Percentiles rank a stretch among this genome's conserved stretches.
These are phyloP conservation scores for Hirundichthys speculiger DNA, from an alignment of 2,113 vertebrate species.

Conservation along the genomic window DNA sequence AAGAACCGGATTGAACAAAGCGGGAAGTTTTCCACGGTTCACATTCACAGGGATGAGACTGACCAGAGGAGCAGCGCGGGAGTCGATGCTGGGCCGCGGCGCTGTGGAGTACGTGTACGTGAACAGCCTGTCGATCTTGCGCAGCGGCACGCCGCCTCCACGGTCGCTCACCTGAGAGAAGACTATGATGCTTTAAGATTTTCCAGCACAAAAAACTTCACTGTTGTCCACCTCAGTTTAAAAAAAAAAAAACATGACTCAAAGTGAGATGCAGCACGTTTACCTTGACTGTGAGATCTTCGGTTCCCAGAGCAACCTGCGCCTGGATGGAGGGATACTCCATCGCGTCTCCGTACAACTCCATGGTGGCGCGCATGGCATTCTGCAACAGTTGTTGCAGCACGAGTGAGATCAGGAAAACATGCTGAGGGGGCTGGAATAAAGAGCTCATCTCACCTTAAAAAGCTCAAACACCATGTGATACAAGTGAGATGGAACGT, in stretches of 20 bases:
- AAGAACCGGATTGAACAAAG: neutral
- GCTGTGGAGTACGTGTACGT: slow-evolving; percentile 98
- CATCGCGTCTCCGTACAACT: slow-evolving; percentile 85
- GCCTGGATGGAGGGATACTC: slow-evolving; percentile 88
- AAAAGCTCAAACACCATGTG: slow-evolving; percentile 99
- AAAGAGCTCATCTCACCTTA: slow-evolving; percentile 83
- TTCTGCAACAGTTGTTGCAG: slow-evolving; percentile 81
- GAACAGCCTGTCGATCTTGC: slow-evolving; percentile 95
- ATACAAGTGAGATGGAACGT: slow-evolving; percentile 97
- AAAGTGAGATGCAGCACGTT: neutral
- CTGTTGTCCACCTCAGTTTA: too few species aligned
- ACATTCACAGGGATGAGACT: neutral
- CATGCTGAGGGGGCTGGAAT: neutral
- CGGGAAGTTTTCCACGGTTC: neutral
- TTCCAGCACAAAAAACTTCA: too few species aligned
- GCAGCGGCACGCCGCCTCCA: slow-evolving; percentile 93
- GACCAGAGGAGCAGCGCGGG: slow-evolving; percentile 89
- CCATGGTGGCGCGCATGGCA: slow-evolving; percentile 97
- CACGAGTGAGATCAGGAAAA: neutral
- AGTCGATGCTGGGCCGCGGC: slow-evolving; percentile 88
- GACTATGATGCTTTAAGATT: too few species aligned
- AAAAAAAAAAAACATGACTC: neutral
- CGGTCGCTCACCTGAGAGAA: slow-evolving; percentile 89
- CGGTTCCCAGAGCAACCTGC: slow-evolving; percentile 85
- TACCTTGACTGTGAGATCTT: slow-evolving; percentile 97